Evolutionary conservation across 2,888 invertebrate genomes (phyloP).

Genomic region (Coremacera marginata): DNA sequence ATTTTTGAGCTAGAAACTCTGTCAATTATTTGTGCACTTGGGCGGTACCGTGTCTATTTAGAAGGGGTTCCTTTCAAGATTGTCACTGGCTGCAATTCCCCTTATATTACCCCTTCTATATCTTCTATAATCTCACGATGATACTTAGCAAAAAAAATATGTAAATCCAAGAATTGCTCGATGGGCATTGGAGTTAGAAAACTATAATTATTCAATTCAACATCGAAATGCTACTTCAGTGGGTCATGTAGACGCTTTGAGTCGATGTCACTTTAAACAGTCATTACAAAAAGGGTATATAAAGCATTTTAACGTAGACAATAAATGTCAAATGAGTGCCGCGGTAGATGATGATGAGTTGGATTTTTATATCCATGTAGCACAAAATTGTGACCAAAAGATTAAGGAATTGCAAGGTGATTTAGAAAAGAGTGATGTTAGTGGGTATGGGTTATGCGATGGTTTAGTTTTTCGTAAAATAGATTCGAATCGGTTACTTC

Average conservation of each 20-base stretch:
- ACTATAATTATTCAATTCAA: slow-evolving; percentile 24
- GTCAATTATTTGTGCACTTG: no score
- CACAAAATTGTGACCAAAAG: neutral
- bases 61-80: no score
- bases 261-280: neutral
- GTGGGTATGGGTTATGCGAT: slow-evolving; percentile 9
- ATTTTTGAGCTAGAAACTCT: no score
- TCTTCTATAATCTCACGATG: no score
- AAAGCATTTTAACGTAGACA: slow-evolving; percentile 24
- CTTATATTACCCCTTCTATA: no score
- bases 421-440: neutral
- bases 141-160: no score
- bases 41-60: no score
- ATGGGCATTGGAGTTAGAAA: slow-evolving; percentile 34
- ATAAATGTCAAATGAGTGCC: neutral
- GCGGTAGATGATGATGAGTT: neutral
- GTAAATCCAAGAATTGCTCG: no score
- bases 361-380: neutral
- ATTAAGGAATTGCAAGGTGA: neutral
- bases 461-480: slow-evolving; percentile 26
- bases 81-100: no score
- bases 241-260: slow-evolving; percentile 35
- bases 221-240: slow-evolving; percentile 11
- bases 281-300: neutral
- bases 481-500: neutral